phyloP scores from a whole-genome alignment of 2,797 vertebrate genomes.

The Pipistrellus kuhlii region DNA sequence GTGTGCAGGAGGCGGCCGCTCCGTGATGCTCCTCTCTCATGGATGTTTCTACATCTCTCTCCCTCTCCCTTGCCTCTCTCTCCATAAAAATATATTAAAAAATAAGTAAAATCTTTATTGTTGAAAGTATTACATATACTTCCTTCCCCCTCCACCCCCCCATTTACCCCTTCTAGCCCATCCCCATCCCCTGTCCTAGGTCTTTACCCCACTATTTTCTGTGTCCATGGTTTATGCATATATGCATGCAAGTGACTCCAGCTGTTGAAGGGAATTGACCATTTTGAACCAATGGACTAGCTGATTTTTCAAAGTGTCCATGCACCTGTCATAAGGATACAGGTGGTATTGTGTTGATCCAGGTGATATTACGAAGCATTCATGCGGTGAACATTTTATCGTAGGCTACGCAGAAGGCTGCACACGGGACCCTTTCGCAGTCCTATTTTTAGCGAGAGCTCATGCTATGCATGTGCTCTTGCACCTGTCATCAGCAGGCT shows the following conservation, averaged over 20 bases:
- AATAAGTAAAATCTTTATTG: no score
- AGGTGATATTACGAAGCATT: not conserved
- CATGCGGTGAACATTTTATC: constrained; percentile 64
- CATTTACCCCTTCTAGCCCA: no score
- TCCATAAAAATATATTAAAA: no score
- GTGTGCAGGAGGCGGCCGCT: no score
- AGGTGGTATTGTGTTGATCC: not conserved
- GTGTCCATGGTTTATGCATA: no score
- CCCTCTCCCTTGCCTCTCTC: no score
- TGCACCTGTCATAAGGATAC: not conserved
- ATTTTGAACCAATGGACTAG: not conserved
- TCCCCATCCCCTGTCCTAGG: no score
- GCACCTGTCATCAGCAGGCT: constrained; percentile 81
- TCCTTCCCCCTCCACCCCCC: no score
- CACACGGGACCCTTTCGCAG: constrained; percentile 68
- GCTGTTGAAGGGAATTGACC: not conserved
- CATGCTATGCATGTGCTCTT: constrained; percentile 72
- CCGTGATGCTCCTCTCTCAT: no score
- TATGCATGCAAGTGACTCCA: not conserved
- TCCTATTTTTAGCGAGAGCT: constrained; percentile 82
- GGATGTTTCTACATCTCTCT: no score
- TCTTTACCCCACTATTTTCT: no score
- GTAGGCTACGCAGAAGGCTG: constrained; percentile 39
- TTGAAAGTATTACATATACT: no score
- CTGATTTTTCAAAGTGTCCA: not conserved